These are phyloP conservation scores for Hydroisotoma schaefferi DNA, from an alignment of 2,888 invertebrate genomes.

Conservation along the genomic window DNA sequence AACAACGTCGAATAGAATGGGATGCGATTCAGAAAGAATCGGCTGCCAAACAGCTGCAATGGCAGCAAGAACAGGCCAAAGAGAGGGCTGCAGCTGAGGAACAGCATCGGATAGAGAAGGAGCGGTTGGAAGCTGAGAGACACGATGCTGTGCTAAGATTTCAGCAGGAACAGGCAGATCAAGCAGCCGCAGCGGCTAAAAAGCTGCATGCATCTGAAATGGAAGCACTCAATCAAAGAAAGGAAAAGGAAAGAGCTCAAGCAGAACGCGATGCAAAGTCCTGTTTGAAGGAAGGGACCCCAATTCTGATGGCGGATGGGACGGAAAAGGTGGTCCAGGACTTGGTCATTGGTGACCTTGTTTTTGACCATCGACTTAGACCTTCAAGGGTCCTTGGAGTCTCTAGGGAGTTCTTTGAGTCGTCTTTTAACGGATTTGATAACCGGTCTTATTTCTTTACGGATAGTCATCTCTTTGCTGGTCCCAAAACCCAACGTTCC, in stretches of 20 bases:
- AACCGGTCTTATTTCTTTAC: conserved; percentile 21
- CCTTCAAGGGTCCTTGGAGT: conserved; percentile 22
- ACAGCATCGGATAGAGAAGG: neutral
- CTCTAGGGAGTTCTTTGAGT: conserved; percentile 8
- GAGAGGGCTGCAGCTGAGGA: neutral
- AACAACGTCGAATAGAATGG: no score
- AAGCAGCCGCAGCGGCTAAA: neutral
- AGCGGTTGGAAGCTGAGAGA: neutral
- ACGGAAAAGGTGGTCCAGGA: conserved; percentile 20
- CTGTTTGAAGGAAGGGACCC: conserved; percentile 29
- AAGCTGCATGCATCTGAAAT: no score
- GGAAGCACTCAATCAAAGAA: no score
- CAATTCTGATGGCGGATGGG: conserved; percentile 20
- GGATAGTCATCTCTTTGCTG: conserved; percentile 22
- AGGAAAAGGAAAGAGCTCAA: neutral
- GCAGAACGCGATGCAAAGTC: neutral
- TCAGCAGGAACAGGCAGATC: neutral
- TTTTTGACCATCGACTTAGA: conserved; percentile 26
- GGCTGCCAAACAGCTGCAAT: neutral
- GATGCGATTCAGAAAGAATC: neutral
- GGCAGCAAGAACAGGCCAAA: neutral
- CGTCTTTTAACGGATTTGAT: conserved; percentile 29
- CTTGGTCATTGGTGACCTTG: conserved; percentile 25
- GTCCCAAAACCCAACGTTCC: conserved; percentile 1
- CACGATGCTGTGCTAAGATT: no score